Conservation (phyloP, 1,140 invertebrate genomes). For the Drosophila sp. region DNA sequence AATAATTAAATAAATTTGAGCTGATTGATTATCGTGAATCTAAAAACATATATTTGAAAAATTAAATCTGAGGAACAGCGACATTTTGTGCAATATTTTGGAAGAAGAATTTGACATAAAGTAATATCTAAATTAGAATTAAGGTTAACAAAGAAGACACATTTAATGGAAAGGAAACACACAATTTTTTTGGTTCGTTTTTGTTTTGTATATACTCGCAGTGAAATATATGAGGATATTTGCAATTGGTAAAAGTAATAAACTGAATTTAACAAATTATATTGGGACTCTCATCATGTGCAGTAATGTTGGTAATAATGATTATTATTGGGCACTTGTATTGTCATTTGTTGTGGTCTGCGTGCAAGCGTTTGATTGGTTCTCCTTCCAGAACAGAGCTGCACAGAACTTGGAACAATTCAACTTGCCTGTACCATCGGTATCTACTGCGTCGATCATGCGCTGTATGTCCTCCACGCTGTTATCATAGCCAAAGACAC, state of each 20-base stretch:
- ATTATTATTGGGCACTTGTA: not conserved
- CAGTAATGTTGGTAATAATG: not conserved
- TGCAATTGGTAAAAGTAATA: not conserved
- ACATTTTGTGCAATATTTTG: too few species aligned
- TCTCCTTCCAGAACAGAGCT: conserved; percentile 10
- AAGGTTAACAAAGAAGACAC: not conserved
- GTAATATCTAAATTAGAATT: too few species aligned
- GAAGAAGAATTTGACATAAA: too few species aligned
- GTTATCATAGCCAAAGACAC: conserved; percentile 30
- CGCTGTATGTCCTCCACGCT: conserved; percentile 27
- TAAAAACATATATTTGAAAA: too few species aligned
- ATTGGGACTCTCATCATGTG: not conserved
- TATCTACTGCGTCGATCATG: conserved; percentile 25
- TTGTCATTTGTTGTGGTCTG: not conserved
- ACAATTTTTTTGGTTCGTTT: not conserved
- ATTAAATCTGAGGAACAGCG: too few species aligned
- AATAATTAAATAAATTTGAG: too few species aligned
- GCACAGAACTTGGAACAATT: conserved; percentile 23
- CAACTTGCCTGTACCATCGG: conserved; percentile 8
- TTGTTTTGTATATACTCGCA: not conserved
- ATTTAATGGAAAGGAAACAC: conserved; percentile 3
- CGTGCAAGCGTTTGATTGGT: not conserved
- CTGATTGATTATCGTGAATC: too few species aligned
- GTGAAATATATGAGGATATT: not conserved
- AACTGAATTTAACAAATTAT: not conserved